These are phyloP conservation scores for Parelbella ahira DNA, from an alignment of 2,888 invertebrate genomes.

Conservation along the genomic window DNA sequence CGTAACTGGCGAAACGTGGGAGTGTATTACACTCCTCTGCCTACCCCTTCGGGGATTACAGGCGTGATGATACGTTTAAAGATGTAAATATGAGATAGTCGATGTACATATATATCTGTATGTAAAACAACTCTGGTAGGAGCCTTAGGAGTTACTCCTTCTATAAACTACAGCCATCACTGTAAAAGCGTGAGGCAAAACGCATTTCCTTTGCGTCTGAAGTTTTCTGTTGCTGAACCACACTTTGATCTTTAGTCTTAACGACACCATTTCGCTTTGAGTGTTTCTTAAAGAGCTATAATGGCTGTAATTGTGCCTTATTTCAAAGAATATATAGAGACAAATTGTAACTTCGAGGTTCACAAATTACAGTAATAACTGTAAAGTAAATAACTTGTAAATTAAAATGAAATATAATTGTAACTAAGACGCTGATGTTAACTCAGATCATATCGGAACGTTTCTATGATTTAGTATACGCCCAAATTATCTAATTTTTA, in stretches of 20 bases:
- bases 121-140: constrained; percentile 6
- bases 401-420: constrained; percentile 34
- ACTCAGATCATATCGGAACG: not conserved
- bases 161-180: constrained; percentile 23
- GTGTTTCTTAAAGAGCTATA: constrained; percentile 14
- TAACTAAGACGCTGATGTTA: constrained; percentile 19
- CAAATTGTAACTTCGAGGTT: too few relatives aligned
- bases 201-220: constrained; percentile 23
- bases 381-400: too few relatives aligned
- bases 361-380: too few relatives aligned
- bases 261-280: constrained; percentile 21
- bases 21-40: too few relatives aligned
- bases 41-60: too few relatives aligned
- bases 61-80: too few relatives aligned
- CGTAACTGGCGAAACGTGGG: too few relatives aligned
- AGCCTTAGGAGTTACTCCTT: constrained; percentile 18
- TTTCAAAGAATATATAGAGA: not conserved
- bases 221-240: constrained; percentile 17
- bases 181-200: constrained; percentile 24
- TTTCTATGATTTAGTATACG: too few relatives aligned
- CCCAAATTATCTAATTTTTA: too few relatives aligned
- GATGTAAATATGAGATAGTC: too few relatives aligned
- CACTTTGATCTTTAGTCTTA: constrained; percentile 21
- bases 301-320: constrained; percentile 6
- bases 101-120: too few relatives aligned